Conservation (phyloP, 2,797 vertebrate species). For the Tadarida brasiliensis region DNA sequence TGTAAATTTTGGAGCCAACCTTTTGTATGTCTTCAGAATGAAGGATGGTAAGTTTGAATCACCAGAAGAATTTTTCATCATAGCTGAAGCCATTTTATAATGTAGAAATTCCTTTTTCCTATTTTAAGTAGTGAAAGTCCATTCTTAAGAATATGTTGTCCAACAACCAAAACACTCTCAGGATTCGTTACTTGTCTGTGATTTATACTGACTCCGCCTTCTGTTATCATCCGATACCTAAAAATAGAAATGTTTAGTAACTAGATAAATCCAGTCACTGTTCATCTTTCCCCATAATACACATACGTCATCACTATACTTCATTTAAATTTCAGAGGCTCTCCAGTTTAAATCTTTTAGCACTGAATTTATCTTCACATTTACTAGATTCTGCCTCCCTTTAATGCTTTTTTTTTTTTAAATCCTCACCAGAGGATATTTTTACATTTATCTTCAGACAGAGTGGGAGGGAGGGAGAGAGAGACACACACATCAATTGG, state of each 20-base stretch:
- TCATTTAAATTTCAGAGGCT: constrained; percentile 30
- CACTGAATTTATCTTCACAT: neutral
- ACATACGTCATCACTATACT: neutral
- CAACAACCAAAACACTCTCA: constrained; percentile 93
- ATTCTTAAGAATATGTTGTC: constrained; percentile 95
- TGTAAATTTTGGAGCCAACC: neutral
- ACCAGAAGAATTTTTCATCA: constrained; percentile 81
- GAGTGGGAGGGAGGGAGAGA: no score
- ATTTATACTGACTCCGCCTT: constrained; percentile 96
- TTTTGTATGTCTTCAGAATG: constrained; percentile 44
- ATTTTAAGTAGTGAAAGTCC: constrained; percentile 94
- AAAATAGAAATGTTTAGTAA: constrained; percentile 74
- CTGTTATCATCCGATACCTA: constrained; percentile 94
- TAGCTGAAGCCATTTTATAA: constrained; percentile 96
- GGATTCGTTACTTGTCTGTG: constrained; percentile 91
- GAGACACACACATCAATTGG: no score
- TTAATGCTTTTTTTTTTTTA: neutral
- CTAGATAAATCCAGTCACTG: neutral
- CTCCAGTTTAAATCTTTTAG: neutral
- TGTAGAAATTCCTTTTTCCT: constrained; percentile 96
- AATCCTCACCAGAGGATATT: no score
- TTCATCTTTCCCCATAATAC: neutral
- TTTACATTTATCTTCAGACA: no score
- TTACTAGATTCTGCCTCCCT: neutral
- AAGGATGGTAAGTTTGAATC: constrained; percentile 22